Percentiles rank a stretch among this genome's conserved stretches.
Evolutionary conservation across 2,888 invertebrate species (phyloP).

Genomic region (Shargacucullia verbasci): DNA sequence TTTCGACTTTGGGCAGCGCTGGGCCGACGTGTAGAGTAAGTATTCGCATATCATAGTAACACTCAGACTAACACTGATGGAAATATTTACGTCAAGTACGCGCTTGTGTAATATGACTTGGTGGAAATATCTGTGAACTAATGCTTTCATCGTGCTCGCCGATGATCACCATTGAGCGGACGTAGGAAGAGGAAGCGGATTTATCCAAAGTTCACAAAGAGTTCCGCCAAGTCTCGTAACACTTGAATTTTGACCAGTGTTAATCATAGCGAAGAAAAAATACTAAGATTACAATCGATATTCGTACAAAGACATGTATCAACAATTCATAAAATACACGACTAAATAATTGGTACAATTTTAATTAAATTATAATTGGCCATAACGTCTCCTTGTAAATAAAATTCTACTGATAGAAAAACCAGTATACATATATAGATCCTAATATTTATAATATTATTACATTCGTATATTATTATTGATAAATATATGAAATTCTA

Average conservation of each 20-base stretch:
- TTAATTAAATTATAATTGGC: constrained; percentile 28
- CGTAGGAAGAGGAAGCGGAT: too few species aligned
- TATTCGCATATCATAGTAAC: too few species aligned
- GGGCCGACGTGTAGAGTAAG: too few species aligned
- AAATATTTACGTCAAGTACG: too few species aligned
- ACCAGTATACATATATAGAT: constrained; percentile 39
- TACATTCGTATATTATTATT: constrained; percentile 35
- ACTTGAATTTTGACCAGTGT: constrained; percentile 27
- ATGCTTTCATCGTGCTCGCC: too few species aligned
- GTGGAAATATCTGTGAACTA: too few species aligned
- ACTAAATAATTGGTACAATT: constrained; percentile 17
- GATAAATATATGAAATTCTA: constrained; percentile 53
- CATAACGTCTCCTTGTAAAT: constrained; percentile 29
- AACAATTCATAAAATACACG: constrained; percentile 10
- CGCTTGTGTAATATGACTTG: too few species aligned
- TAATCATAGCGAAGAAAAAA: constrained; percentile 1
- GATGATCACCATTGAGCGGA: too few species aligned
- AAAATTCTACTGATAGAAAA: constrained; percentile 28
- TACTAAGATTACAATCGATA: too few species aligned
- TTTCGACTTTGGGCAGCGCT: too few species aligned
- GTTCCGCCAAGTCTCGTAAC: not conserved
- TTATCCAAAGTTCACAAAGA: not conserved
- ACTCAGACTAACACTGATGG: too few species aligned
- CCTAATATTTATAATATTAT: constrained; percentile 41
- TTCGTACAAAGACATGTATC: constrained; percentile 5